These are phyloP conservation scores for Selenia dentaria DNA, from an alignment of 2,888 invertebrate genomes.

Conservation along the genomic window DNA sequence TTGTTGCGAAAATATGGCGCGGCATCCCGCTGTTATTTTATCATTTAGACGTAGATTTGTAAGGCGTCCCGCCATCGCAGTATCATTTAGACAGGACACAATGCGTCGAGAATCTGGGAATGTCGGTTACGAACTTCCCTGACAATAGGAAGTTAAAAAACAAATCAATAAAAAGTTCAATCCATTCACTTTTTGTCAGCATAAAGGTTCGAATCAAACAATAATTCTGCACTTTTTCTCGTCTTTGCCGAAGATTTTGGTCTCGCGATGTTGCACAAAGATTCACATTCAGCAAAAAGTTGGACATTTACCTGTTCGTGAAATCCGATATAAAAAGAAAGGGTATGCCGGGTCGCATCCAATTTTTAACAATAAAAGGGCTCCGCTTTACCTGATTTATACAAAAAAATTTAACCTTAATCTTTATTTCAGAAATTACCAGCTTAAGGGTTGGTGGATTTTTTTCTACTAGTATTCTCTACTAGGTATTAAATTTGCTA, in stretches of 20 bases:
- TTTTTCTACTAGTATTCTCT: conserved; percentile 59
- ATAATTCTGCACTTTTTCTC: conserved; percentile 64
- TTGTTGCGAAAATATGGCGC: conserved; percentile 73
- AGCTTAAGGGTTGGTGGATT: conserved; percentile 73
- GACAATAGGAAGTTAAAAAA: conserved; percentile 80
- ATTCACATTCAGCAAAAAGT: conserved; percentile 69
- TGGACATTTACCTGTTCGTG: conserved; percentile 80
- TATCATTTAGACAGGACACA: conserved; percentile 73
- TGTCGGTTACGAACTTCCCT: conserved; percentile 74
- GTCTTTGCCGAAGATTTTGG: conserved; percentile 71
- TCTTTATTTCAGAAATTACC: conserved; percentile 70
- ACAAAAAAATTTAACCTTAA: conserved; percentile 60
- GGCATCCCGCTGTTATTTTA: conserved; percentile 77
- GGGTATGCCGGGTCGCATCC: conserved; percentile 73
- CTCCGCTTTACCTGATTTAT: conserved; percentile 68
- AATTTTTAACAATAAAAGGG: conserved; percentile 60
- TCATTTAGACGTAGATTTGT: conserved; percentile 72
- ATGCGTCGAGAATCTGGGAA: conserved; percentile 77
- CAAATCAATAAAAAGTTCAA: conserved; percentile 62
- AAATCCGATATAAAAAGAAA: conserved; percentile 80
- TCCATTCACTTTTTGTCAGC: conserved; percentile 62
- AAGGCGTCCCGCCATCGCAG: conserved; percentile 60
- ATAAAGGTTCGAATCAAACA: conserved; percentile 74
- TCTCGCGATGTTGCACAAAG: conserved; percentile 76
- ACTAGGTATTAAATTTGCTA: conserved; percentile 65